These are phyloP conservation scores for Phortica variegata DNA, from an alignment of 1,140 invertebrate genomes.

Conservation along the genomic window DNA sequence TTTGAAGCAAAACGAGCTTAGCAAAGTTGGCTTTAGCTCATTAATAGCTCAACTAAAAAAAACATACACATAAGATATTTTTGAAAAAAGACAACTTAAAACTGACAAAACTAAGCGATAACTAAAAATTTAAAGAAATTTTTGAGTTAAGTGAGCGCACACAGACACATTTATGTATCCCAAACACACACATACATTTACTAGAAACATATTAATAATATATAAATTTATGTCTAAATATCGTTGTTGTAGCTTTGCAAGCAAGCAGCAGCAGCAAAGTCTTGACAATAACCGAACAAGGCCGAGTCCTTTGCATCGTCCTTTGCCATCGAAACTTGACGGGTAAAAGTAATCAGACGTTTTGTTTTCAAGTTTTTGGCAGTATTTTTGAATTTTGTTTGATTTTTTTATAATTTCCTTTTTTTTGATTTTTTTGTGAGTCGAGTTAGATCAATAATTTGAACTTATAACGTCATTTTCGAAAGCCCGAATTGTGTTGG, in stretches of 20 bases:
- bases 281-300: constrained; percentile 47
- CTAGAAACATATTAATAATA: constrained; percentile 11
- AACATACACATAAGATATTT: too few species aligned
- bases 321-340: constrained; percentile 56
- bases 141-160: constrained; percentile 2
- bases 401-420: background rate
- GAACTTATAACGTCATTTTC: background rate
- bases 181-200: constrained; percentile 14
- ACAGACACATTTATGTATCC: constrained; percentile 4
- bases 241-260: constrained; percentile 53
- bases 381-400: constrained; percentile 1
- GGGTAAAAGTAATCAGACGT: constrained; percentile 50
- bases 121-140: too few species aligned
- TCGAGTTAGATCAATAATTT: too few species aligned
- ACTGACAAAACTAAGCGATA: too few species aligned
- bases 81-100: too few species aligned
- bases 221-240: constrained; percentile 39
- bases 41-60: too few species aligned
- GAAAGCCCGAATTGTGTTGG: too few species aligned
- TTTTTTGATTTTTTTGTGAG: background rate
- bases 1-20: too few species aligned
- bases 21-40: too few species aligned
- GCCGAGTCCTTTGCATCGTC: constrained; percentile 56
- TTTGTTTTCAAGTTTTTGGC: too few species aligned
- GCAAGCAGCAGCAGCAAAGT: constrained; percentile 31